phyloP scores from a whole-genome alignment of 2,113 vertebrate genomes.

The Thomomys bottae region DNA sequence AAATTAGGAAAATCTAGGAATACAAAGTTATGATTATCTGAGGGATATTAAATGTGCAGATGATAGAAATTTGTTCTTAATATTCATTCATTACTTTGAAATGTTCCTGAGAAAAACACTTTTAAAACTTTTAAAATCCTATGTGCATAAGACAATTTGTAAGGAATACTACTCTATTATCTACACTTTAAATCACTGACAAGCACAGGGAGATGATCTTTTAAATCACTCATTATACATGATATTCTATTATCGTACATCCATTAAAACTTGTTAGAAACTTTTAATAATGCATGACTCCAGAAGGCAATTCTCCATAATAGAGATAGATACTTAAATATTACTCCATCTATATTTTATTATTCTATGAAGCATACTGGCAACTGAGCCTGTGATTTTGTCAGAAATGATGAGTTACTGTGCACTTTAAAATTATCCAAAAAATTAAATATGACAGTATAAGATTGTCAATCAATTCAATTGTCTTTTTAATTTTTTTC shows the following conservation, averaged over 20 bases:
- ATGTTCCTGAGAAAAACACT: not conserved
- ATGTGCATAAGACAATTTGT: constrained; percentile 24
- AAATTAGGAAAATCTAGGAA: not conserved
- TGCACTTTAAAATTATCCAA: constrained; percentile 59
- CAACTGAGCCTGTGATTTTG: constrained; percentile 66
- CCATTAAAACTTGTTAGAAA: constrained; percentile 79
- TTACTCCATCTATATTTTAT: constrained; percentile 75
- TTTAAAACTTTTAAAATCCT: not conserved
- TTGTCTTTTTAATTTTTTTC: constrained; percentile 38
- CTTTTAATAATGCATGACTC: constrained; percentile 76
- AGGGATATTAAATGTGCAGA: not conserved
- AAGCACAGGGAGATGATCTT: constrained; percentile 68
- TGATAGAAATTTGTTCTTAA: not conserved
- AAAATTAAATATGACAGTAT: constrained; percentile 66
- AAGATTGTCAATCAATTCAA: constrained; percentile 58
- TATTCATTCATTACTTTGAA: constrained; percentile 43
- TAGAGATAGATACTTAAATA: constrained; percentile 77
- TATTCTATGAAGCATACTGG: constrained; percentile 70
- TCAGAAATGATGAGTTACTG: constrained; percentile 67
- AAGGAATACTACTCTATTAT: constrained; percentile 57
- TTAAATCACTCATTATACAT: constrained; percentile 74
- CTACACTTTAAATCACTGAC: constrained; percentile 68
- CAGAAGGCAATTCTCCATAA: constrained; percentile 73
- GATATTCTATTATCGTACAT: constrained; percentile 75
- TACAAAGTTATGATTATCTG: not conserved